These are phyloP conservation scores for Scarus forsteni DNA, from an alignment of 2,797 vertebrate genomes.

Conservation along the genomic window DNA sequence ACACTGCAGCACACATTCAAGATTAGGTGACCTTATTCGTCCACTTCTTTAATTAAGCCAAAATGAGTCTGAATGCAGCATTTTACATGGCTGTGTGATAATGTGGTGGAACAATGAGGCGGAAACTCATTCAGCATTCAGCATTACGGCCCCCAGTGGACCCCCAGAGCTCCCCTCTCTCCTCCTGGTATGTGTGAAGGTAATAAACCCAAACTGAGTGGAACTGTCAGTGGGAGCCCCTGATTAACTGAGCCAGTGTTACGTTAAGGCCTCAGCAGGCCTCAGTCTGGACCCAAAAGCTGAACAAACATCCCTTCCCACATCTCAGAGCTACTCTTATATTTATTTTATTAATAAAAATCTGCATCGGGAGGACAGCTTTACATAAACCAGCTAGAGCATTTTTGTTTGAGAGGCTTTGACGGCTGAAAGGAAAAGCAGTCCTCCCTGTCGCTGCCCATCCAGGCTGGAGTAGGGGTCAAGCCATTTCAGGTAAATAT, in stretches of 20 bases:
- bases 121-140: constrained; percentile 14
- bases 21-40: background rate
- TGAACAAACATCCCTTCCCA: constrained; percentile 61
- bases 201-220: constrained; percentile 62
- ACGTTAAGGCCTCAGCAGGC: constrained; percentile 45
- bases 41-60: background rate
- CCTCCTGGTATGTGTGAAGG: constrained; percentile 54
- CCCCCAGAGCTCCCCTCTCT: constrained; percentile 36
- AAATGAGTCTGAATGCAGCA: background rate
- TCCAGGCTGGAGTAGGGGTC: constrained; percentile 21
- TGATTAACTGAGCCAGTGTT: constrained; percentile 61
- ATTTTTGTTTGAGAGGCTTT: constrained; percentile 26
- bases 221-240: constrained; percentile 50
- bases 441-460: background rate
- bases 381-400: background rate
- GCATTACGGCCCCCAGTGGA: constrained; percentile 26
- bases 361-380: background rate
- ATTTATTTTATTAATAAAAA: constrained; percentile 54
- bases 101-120: constrained; percentile 22
- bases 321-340: constrained; percentile 13
- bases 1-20: background rate
- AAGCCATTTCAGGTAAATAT: constrained; percentile 46
- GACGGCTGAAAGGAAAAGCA: background rate
- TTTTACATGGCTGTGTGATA: constrained; percentile 1
- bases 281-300: constrained; percentile 45